These are phyloP conservation scores for Hozukius guyotensis DNA, from an alignment of 2,797 vertebrate species.

Conservation along the genomic window DNA sequence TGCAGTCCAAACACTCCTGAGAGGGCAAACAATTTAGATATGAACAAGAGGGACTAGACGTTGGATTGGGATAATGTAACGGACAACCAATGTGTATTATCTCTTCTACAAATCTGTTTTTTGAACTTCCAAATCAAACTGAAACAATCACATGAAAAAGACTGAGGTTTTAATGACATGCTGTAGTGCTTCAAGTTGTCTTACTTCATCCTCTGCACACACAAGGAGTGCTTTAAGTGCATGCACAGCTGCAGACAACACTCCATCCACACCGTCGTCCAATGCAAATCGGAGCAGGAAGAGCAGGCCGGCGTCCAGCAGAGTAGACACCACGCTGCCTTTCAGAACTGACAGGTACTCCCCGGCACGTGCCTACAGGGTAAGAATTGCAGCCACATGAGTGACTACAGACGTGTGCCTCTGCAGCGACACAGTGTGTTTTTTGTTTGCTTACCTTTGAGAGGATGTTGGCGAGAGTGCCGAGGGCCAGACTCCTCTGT, in stretches of 20 bases:
- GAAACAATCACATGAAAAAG: background rate
- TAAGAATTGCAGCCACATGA: background rate
- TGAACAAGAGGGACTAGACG: background rate
- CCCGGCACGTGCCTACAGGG: constrained; percentile 86
- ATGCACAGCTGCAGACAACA: constrained; percentile 87
- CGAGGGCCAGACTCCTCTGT: constrained; percentile 92
- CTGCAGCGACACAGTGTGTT: background rate
- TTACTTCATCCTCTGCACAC: constrained; percentile 91
- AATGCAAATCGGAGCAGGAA: constrained; percentile 95
- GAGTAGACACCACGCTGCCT: constrained; percentile 85
- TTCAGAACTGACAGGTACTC: constrained; percentile 84
- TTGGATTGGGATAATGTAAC: background rate
- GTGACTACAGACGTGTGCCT: background rate
- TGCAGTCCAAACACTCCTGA: constrained; percentile 91
- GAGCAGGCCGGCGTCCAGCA: constrained; percentile 95
- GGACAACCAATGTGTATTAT: background rate
- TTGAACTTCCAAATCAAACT: background rate
- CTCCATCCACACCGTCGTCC: constrained; percentile 91
- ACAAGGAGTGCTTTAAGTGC: constrained; percentile 89
- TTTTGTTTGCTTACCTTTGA: constrained; percentile 83
- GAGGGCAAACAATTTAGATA: background rate
- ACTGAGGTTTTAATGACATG: background rate
- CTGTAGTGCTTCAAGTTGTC: background rate
- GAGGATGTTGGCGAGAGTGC: constrained; percentile 90
- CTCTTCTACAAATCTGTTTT: background rate